Evolutionary conservation across 2,113 vertebrate genomes (phyloP).

Genomic region (Spheniscus mendiculus): DNA sequence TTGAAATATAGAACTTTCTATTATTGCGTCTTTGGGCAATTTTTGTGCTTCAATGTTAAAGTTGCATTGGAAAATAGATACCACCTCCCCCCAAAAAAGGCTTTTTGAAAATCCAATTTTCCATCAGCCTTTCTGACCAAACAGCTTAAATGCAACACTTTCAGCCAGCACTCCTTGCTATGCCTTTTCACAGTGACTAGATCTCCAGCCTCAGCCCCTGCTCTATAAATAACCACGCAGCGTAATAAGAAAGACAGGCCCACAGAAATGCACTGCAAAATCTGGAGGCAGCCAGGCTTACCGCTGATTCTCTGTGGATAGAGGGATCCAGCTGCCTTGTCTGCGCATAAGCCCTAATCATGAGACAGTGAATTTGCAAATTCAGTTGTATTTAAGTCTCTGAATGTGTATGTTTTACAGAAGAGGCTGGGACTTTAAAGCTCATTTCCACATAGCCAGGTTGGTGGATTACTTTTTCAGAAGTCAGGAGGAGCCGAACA

Average conservation of each 20-base stretch:
- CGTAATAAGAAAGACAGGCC: not conserved
- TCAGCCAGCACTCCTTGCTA: not conserved
- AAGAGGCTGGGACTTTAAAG: not conserved
- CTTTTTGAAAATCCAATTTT: not conserved
- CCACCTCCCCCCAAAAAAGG: accelerated
- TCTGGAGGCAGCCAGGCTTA: not conserved
- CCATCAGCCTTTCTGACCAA: not conserved
- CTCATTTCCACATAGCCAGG: not conserved
- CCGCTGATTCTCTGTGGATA: not conserved
- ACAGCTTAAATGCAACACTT: not conserved
- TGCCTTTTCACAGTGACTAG: not conserved
- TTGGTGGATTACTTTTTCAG: not conserved
- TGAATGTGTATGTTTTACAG: not conserved
- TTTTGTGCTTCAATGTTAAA: not conserved
- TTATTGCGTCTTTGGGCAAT: not conserved
- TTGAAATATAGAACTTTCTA: not conserved
- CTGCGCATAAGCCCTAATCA: not conserved
- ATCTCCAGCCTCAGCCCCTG: not conserved
- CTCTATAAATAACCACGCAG: not conserved
- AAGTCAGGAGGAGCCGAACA: not conserved
- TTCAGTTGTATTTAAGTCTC: not conserved
- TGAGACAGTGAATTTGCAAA: not conserved
- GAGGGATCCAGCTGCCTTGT: not conserved
- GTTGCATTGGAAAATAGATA: not conserved
- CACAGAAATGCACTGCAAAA: not conserved